Evolutionary conservation across 2,888 invertebrate genomes (phyloP).

Genomic region (Gymnosoma rotundatum): DNA sequence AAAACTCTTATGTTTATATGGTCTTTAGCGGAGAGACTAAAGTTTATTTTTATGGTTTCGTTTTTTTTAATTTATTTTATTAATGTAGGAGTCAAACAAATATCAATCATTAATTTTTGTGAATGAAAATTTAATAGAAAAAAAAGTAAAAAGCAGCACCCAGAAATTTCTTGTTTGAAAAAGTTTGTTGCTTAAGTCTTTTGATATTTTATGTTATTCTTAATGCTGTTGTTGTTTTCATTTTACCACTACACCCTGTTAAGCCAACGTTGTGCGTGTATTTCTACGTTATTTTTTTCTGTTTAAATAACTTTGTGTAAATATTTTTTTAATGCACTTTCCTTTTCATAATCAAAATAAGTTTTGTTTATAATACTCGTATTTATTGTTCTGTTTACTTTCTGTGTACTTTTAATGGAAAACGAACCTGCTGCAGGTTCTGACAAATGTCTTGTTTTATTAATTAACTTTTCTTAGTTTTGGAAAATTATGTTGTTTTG

Average conservation of each 20-base stretch:
- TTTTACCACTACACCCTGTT: slow-evolving; percentile 43
- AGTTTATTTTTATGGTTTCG: neutral
- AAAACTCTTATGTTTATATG: slow-evolving; percentile 44
- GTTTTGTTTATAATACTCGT: slow-evolving; percentile 11
- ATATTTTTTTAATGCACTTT: slow-evolving; percentile 68
- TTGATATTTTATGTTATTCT: slow-evolving; percentile 47
- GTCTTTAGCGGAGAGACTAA: neutral
- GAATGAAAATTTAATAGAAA: slow-evolving; percentile 48
- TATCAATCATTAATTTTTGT: slow-evolving; percentile 65
- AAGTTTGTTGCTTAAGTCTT: slow-evolving; percentile 68
- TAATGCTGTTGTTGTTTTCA: slow-evolving; percentile 27
- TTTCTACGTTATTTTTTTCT: slow-evolving; percentile 21
- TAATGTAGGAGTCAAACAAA: slow-evolving; percentile 19
- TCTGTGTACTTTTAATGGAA: too few relatives aligned
- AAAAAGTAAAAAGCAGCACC: slow-evolving; percentile 1
- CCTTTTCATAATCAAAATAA: slow-evolving; percentile 67
- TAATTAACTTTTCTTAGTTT: too few relatives aligned
- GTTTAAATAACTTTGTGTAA: slow-evolving; percentile 24
- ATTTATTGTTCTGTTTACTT: too few relatives aligned
- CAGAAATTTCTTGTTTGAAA: slow-evolving; percentile 56
- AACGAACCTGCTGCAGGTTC: too few relatives aligned
- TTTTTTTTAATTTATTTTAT: slow-evolving; percentile 29
- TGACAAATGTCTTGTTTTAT: too few relatives aligned
- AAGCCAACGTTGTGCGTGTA: neutral
- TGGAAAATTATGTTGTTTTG: too few relatives aligned